These are phyloP conservation scores for Henicopernis longicauda DNA, from an alignment of 2,113 vertebrate species.

Conservation along the genomic window DNA sequence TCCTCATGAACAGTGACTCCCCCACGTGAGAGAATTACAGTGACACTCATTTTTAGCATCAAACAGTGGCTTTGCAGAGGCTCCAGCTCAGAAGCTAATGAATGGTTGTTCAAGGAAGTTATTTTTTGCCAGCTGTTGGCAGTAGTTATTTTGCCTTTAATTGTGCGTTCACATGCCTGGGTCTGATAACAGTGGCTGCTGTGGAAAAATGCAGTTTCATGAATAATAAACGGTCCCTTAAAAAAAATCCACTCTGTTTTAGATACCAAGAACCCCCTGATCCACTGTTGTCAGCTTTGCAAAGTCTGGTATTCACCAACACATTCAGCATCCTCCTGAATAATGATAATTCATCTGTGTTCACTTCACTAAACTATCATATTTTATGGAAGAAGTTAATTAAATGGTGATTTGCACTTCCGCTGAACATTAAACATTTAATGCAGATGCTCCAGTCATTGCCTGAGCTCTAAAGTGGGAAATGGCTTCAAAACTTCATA, in stretches of 20 bases:
- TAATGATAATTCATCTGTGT: conserved; percentile 58
- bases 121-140: conserved; percentile 19
- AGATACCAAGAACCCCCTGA: neutral
- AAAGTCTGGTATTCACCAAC: neutral
- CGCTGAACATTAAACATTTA: conserved; percentile 62
- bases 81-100: neutral
- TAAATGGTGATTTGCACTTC: conserved; percentile 67
- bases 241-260: neutral
- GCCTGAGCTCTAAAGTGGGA: conserved; percentile 51
- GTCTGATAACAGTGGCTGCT: neutral
- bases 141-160: conserved; percentile 28
- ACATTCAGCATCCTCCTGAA: neutral
- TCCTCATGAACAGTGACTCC: neutral
- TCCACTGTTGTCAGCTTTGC: conserved; percentile 1
- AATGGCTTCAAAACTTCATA: conserved; percentile 63
- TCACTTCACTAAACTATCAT: conserved; percentile 58
- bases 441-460: conserved; percentile 63
- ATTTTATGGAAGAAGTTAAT: conserved; percentile 69
- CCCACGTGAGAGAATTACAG: neutral
- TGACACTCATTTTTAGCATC: neutral
- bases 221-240: neutral
- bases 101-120: neutral
- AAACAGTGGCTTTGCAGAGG: neutral
- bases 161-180: neutral
- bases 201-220: neutral